Evolutionary conservation across 2,113 vertebrate genomes (phyloP).

Genomic region (Bubalus kerabau): DNA sequence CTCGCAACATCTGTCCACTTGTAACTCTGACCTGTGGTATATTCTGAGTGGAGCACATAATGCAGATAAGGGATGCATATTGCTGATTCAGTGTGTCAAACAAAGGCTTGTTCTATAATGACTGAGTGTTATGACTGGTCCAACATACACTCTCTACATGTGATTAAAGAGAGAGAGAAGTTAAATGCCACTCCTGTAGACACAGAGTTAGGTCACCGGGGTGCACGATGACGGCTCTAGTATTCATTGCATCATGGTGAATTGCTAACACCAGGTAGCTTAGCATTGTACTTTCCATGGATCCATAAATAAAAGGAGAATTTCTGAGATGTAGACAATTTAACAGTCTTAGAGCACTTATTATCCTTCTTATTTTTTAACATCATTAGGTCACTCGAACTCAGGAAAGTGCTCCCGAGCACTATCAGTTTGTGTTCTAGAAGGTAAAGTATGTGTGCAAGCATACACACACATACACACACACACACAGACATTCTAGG

Average conservation of each 20-base stretch:
- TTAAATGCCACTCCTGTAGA: neutral
- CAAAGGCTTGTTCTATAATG: neutral
- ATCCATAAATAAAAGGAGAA: neutral
- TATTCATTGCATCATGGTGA: neutral
- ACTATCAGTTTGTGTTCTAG: neutral
- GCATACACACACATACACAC: neutral
- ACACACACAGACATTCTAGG: neutral
- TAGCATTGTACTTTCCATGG: neutral
- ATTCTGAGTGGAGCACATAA: neutral
- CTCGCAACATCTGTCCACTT: neutral
- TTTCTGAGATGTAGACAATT: neutral
- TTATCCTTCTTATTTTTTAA: neutral
- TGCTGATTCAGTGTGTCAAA: neutral
- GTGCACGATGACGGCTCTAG: neutral
- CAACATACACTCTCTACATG: neutral
- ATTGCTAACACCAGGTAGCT: neutral
- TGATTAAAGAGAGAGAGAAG: slow-evolving; percentile 7
- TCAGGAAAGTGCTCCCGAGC: neutral
- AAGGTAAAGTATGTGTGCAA: neutral
- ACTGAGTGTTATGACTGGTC: neutral
- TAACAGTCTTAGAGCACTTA: neutral
- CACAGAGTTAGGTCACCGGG: neutral
- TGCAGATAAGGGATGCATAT: neutral
- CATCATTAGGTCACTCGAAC: neutral
- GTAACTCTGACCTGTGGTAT: neutral